Conservation (phyloP, 2,888 invertebrate genomes). For the Amiota minor region DNA sequence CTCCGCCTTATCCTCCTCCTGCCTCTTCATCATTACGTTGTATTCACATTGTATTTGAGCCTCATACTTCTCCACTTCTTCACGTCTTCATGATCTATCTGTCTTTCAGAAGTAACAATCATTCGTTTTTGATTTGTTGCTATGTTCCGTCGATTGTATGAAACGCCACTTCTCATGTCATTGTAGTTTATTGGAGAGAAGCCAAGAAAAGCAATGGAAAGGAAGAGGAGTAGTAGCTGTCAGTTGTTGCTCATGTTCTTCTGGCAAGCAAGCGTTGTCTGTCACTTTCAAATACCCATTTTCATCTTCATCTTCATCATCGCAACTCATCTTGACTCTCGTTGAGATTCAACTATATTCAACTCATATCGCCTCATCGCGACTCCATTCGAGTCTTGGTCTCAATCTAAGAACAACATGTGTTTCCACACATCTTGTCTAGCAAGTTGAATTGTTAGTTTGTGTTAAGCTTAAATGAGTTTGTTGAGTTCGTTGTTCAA, state of each 20-base stretch:
- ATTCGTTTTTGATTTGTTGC: conserved; percentile 21
- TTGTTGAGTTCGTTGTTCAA: background rate
- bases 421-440: conserved; percentile 21
- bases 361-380: background rate
- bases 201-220: too few species aligned
- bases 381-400: background rate
- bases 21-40: background rate
- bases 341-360: background rate
- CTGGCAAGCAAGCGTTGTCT: too few species aligned
- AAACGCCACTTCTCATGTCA: conserved; percentile 24
- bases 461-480: too few species aligned
- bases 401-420: conserved; percentile 10
- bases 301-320: background rate
- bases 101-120: background rate
- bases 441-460: background rate
- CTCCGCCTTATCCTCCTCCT: background rate
- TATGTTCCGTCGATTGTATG: background rate
- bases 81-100: background rate
- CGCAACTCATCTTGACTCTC: background rate
- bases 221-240: too few species aligned
- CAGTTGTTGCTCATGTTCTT: too few species aligned
- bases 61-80: background rate
- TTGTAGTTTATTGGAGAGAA: background rate
- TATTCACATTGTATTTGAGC: background rate
- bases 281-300: background rate